Base-by-base conservation (phyloP, 2,113 vertebrate genomes). In the Hylia prasina region DNA sequence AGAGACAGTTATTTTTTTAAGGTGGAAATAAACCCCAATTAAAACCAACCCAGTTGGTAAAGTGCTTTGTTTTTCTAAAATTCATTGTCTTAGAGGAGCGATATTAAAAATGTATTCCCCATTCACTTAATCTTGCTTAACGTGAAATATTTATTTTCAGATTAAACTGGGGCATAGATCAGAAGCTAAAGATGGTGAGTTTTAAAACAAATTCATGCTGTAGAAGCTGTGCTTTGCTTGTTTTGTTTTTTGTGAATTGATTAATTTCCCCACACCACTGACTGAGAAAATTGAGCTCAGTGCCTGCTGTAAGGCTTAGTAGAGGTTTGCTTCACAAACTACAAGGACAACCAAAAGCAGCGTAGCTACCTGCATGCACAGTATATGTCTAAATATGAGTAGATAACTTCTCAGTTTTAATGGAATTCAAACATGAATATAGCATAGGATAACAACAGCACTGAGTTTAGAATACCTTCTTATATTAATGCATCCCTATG, bases 111-210 rank as follows among this genome's bases (percentile, higher is more conserved):
- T 22, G 2, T 91, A 30, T 65, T 17, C 13, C 7, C 5, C 60
- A 2, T 10, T 40, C 4, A 4, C n/a, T 79, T 86, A 78, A 75
- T 54, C 25, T 54, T 77, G 3, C 19, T 11, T 96, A 80, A 92
- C 25, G 2, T 4, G 5, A 66, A 51, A 56, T 7, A 2, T 94
- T 95, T 87, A 24, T 72, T 97, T 86, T 47, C 97, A 99, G 99
- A 99, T 99, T 96, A 99, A 99, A 91, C 98, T 99, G 95, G 99
- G 99, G 39, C 99, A 99, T 96, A 98, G 99, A 97, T 99, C 99
- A 66, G 99, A 99, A 97, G 99, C 99, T 90, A 99, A 99, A 98
- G 99, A 99, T 98, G 99, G 99, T 99, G 97, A 98, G 98, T 97
- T 66, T 80, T 85, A 11, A 72, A 94, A 42, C 75, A 89, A 84